Evolutionary conservation across 2,888 invertebrate genomes (phyloP).

Genomic region (Dinocampus coccinellae): DNA sequence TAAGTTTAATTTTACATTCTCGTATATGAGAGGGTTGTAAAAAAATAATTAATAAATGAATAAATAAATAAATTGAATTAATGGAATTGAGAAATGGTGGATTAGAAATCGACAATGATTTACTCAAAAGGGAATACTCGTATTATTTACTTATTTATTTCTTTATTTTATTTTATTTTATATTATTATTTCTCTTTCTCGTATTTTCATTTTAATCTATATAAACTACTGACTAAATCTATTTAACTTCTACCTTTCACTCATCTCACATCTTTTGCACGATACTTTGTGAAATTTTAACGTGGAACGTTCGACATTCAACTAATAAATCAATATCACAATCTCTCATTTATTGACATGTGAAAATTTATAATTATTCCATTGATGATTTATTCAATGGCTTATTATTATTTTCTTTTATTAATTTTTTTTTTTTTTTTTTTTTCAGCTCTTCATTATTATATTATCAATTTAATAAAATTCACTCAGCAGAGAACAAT

Average conservation of each 20-base stretch:
- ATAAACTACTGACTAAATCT: neutral
- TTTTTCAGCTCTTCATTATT: no score
- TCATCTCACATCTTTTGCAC: neutral
- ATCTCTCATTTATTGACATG: neutral
- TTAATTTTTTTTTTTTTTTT: no score
- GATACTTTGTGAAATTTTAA: neutral
- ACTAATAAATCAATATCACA: neutral
- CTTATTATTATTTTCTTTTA: no score
- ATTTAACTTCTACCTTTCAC: conserved; percentile 11
- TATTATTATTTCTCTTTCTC: no score
- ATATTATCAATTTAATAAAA: no score
- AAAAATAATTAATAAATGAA: neutral
- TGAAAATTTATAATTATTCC: neutral
- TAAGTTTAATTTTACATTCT: no score
- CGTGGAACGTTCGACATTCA: conserved; percentile 1
- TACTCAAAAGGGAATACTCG: conserved; percentile 19
- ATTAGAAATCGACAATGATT: conserved; percentile 7
- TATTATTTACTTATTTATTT: neutral
- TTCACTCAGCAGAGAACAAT: no score
- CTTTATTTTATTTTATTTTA: no score
- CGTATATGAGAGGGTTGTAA: neutral
- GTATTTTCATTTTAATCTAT: neutral
- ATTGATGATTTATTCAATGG: no score
- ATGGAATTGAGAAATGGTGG: neutral
- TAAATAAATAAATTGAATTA: neutral